phyloP scores from a whole-genome alignment of 2,797 vertebrate genomes.

The Halcyon leucocephala region DNA sequence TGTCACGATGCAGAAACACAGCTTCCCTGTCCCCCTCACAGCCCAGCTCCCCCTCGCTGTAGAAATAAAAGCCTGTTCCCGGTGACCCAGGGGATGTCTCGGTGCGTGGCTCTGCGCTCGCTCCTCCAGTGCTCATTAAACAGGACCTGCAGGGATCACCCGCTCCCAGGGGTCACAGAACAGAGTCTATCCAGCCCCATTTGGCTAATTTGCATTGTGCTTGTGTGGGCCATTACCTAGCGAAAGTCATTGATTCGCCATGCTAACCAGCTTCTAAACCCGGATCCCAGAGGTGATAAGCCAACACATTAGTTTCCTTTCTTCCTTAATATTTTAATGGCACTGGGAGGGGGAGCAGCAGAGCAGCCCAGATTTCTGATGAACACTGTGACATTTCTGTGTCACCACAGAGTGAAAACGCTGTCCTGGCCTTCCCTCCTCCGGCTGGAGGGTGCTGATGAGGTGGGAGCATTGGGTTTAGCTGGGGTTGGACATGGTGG shows the following conservation, averaged over 20 bases:
- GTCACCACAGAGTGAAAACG: not conserved
- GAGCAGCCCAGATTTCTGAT: not conserved
- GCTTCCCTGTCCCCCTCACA: not conserved
- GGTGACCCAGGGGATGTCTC: not conserved
- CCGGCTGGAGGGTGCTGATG: not conserved
- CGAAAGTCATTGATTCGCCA: not conserved
- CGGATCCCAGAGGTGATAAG: conserved; percentile 2
- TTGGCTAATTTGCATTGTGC: not conserved
- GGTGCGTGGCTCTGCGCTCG: fast-evolving
- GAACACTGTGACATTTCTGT: not conserved
- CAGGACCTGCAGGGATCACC: not conserved
- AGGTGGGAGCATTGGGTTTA: fast-evolving
- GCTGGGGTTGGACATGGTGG: not conserved
- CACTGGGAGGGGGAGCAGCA: not conserved
- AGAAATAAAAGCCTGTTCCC: not conserved
- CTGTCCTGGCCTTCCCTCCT: not conserved
- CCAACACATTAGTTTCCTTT: not conserved
- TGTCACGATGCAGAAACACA: fast-evolving
- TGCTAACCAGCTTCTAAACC: not conserved
- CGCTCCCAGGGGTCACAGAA: not conserved
- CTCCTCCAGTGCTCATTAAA: not conserved
- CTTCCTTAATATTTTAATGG: conserved; percentile 4
- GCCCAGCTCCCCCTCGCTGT: fast-evolving
- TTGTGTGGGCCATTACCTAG: not conserved
- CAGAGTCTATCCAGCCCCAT: not conserved